Percentiles rank a stretch among this genome's conserved stretches.
These are phyloP conservation scores for Pundamilia nyererei DNA, from an alignment of 2,113 vertebrate genomes.

Conservation along the genomic window DNA sequence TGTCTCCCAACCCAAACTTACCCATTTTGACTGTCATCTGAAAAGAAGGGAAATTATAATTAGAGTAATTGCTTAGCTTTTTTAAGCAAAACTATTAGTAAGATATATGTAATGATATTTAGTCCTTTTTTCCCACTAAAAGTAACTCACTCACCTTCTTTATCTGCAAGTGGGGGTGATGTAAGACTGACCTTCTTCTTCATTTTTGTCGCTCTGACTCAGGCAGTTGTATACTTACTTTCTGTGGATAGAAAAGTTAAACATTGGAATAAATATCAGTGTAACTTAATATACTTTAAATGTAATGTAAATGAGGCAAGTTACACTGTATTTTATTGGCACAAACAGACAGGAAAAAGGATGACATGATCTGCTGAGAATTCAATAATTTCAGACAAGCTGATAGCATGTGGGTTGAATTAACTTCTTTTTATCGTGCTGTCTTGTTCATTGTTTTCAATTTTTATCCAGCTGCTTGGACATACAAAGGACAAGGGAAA, in stretches of 20 bases:
- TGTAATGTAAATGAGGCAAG: not conserved
- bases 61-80: not conserved
- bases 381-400: not conserved
- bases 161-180: not conserved
- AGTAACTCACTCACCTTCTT: not conserved
- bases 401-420: not conserved
- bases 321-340: not conserved
- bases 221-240: not conserved
- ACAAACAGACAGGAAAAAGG: not conserved
- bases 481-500: not conserved
- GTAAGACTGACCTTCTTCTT: not conserved
- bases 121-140: not conserved
- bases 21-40: conserved; percentile 5
- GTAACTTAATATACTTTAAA: not conserved
- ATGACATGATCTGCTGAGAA: not conserved
- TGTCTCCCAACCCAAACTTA: not conserved
- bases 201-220: conserved; percentile 5
- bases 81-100: not conserved
- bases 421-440: not conserved
- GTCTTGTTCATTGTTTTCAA: not conserved
- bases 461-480: not conserved
- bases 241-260: not conserved
- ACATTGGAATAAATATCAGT: not conserved
- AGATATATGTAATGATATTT: not conserved
- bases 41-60: not conserved